Conservation (phyloP, 2,113 vertebrate genomes). For the Muscicapa adusta region DNA sequence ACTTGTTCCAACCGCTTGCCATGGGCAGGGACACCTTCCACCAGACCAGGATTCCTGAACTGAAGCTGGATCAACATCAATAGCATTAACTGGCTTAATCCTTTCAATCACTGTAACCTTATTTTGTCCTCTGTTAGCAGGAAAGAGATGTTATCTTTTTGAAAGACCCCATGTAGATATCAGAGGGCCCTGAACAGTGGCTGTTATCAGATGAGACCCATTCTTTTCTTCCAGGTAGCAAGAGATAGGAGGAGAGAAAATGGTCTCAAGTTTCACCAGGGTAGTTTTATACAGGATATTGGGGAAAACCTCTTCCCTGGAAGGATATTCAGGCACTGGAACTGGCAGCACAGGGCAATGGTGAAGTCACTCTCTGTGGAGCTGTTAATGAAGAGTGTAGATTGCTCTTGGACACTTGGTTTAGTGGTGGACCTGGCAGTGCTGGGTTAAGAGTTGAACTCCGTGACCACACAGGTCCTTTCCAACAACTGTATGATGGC, state of each 20-base stretch:
- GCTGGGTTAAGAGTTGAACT: neutral
- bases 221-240: neutral
- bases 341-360: too few species aligned
- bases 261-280: too few species aligned
- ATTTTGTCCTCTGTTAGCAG: neutral
- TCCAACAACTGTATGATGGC: fast-evolving
- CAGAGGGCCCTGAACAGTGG: fast-evolving
- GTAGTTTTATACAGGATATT: neutral
- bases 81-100: neutral
- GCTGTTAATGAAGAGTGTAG: neutral
- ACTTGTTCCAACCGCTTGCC: fast-evolving
- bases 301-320: neutral
- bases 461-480: neutral
- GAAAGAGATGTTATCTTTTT: neutral
- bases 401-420: neutral
- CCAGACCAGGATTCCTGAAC: neutral
- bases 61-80: neutral
- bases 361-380: neutral
- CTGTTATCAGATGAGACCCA: too few species aligned
- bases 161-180: fast-evolving
- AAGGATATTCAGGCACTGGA: neutral
- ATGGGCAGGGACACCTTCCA: neutral
- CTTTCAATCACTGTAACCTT: neutral
- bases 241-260: neutral
- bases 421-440: too few species aligned